phyloP scores from a whole-genome alignment of 2,888 invertebrate species.

The Tinea pellionella region DNA sequence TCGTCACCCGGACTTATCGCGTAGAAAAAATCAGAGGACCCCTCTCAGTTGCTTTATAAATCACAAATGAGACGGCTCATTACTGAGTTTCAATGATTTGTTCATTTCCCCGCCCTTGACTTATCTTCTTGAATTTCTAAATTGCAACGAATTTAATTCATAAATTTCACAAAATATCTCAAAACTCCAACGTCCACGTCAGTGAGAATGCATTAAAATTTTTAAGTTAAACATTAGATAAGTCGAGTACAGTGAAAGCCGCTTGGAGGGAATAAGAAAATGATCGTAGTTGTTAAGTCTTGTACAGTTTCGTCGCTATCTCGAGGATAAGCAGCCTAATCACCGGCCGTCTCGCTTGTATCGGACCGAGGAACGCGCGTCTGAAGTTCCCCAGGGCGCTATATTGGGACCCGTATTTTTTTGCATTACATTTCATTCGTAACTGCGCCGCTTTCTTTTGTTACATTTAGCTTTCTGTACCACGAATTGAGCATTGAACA shows the following conservation, averaged over 20 bases:
- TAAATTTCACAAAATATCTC: slow-evolving; percentile 14
- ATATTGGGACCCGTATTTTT: slow-evolving; percentile 67
- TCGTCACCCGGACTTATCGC: slow-evolving; percentile 62
- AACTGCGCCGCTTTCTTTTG: slow-evolving; percentile 68
- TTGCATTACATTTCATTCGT: slow-evolving; percentile 65
- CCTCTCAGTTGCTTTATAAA: slow-evolving; percentile 42
- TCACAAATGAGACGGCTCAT: slow-evolving; percentile 62
- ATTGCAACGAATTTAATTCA: slow-evolving; percentile 11
- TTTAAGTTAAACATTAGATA: slow-evolving; percentile 45
- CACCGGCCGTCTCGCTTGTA: slow-evolving; percentile 69
- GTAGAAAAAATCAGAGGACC: slow-evolving; percentile 59
- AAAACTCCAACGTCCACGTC: not conserved
- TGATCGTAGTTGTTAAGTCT: slow-evolving; percentile 70
- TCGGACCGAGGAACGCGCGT: slow-evolving; percentile 58
- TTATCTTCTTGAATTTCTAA: not conserved
- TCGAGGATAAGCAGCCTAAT: slow-evolving; percentile 68
- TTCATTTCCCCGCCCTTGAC: slow-evolving; percentile 20
- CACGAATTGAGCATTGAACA: slow-evolving; percentile 40
- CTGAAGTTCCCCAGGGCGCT: slow-evolving; percentile 59
- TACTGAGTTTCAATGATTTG: slow-evolving; percentile 40
- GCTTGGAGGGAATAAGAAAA: slow-evolving; percentile 65
- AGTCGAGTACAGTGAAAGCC: slow-evolving; percentile 59
- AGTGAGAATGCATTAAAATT: not conserved
- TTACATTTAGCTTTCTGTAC: slow-evolving; percentile 28
- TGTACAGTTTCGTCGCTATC: slow-evolving; percentile 69